These are phyloP conservation scores for Nylanderia fulva DNA, from an alignment of 1,140 invertebrate genomes.

Conservation along the genomic window DNA sequence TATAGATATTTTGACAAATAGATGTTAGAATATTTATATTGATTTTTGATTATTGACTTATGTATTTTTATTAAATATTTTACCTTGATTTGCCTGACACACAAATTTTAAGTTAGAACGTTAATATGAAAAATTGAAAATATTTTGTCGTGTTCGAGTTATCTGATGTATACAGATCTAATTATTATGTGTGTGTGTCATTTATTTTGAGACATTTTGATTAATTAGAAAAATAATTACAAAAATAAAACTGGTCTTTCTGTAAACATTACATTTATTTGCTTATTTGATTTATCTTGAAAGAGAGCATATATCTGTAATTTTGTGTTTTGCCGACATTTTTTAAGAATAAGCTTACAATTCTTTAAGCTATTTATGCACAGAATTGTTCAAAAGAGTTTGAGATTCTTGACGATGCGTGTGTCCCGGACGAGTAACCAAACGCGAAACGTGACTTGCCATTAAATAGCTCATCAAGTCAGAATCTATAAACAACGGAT, in stretches of 20 bases:
- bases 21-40: not conserved
- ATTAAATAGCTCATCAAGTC: slow-evolving; percentile 12
- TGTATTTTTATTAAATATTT: not conserved
- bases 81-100: not conserved
- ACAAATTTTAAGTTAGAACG: not conserved
- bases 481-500: slow-evolving; percentile 10
- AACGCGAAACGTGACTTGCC: slow-evolving; percentile 41
- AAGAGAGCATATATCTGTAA: not conserved
- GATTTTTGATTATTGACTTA: not conserved
- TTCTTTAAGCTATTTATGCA: not conserved
- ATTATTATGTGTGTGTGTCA: not conserved
- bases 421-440: slow-evolving; percentile 16
- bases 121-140: not conserved
- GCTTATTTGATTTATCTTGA: not conserved
- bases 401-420: slow-evolving; percentile 6
- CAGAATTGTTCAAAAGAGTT: slow-evolving; percentile 18
- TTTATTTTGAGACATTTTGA: not conserved
- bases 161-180: not conserved
- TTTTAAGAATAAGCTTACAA: not conserved
- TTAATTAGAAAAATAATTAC: no score
- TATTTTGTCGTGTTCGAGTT: not conserved
- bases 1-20: not conserved
- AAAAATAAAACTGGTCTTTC: not conserved
- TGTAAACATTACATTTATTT: not conserved
- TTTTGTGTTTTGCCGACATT: not conserved